phyloP scores from a whole-genome alignment of 2,888 invertebrate genomes.

The Enchytraeus crypticus region DNA sequence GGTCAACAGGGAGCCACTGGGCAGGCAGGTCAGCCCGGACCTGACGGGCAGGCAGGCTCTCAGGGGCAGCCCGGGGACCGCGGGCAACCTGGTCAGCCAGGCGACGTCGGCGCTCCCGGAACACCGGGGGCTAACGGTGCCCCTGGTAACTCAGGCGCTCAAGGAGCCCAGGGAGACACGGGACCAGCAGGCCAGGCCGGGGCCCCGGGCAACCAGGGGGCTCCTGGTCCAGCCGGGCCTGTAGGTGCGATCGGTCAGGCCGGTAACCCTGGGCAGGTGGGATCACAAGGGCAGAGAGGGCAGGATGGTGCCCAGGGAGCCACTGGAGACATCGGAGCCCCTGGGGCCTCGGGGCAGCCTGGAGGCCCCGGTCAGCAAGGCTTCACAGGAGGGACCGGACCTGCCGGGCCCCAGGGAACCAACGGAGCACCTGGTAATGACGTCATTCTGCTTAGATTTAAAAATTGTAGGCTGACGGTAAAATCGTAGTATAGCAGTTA shows the following conservation, averaged over 20 bases:
- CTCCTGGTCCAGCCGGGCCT: constrained; percentile 14
- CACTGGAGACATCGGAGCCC: constrained; percentile 53
- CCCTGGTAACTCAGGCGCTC: constrained; percentile 14
- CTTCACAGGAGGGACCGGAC: constrained; percentile 10
- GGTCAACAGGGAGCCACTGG: constrained; percentile 17
- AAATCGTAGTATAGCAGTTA: too few species aligned
- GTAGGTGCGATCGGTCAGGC: constrained; percentile 5
- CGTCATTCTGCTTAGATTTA: too few species aligned
- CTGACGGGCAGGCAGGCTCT: too few species aligned
- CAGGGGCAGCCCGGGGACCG: constrained; percentile 7
- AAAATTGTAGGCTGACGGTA: too few species aligned
- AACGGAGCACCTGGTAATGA: constrained; percentile 10
- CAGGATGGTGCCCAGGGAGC: constrained; percentile 12
- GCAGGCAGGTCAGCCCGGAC: too few species aligned
- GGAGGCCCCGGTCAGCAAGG: constrained; percentile 10
- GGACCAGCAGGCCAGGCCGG: constrained; percentile 21
- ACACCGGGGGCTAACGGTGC: constrained; percentile 17
- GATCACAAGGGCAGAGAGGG: constrained; percentile 12
- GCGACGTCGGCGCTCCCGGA: constrained; percentile 15
- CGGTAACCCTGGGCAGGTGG: constrained; percentile 16
- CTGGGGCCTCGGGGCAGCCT: constrained; percentile 11
- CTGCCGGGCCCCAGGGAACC: constrained; percentile 7
- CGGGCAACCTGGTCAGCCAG: constrained; percentile 13
- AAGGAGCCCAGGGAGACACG: constrained; percentile 9
- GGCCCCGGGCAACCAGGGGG: constrained; percentile 17